Base-by-base conservation (phyloP, 1,140 invertebrate species). In the Drosophila suzukii region DNA sequence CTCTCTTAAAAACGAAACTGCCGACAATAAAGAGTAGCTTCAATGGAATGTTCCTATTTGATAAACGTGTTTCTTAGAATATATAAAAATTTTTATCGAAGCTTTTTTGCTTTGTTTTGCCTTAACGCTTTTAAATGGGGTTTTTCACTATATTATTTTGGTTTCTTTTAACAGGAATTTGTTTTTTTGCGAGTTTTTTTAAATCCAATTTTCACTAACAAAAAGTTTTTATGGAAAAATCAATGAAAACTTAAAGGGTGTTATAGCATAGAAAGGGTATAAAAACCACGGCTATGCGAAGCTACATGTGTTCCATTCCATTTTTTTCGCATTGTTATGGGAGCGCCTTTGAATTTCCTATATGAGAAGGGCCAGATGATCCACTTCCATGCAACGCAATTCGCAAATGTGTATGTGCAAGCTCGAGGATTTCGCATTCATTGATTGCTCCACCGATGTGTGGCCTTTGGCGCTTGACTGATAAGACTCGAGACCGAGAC, bases 301-400 rank as follows among this genome's bases (percentile, higher is more conserved):
- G 13, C 49, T 36, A 20, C 20, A 20, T 20, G 7, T 11, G 6
- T n/a, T 13, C 15, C 32, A 36, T 51, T 34, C 49, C 6, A n/a
- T 10, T 34, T 30, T 59, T 55, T 32, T 63, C 46, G 43, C 17
- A 44, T 20, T 54, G 49, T 58, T 46, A 62, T 55, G 66, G 81
- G 76, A 61, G 70, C 74, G 82, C 60, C 62, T 70, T 27, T 68
- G 54, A 71, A 30, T 61, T 46, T 57, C 57, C 62, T 70, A 51
- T 56, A 54, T 59, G 56, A 66, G 57, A 41, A 49, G n/a, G 56
- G 76, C 41, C 51, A 41, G 59, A 47, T 75, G 61, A 77, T 49
- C 39, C 30, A 65, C 38, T 44, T 13, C 44, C 50, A 47, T 49
- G 32, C 24, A 47, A 12, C 32, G 63, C 38, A 70, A 32, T 68